phyloP scores from a whole-genome alignment of 2,113 vertebrate genomes.

The Gymnorhina tibicen region DNA sequence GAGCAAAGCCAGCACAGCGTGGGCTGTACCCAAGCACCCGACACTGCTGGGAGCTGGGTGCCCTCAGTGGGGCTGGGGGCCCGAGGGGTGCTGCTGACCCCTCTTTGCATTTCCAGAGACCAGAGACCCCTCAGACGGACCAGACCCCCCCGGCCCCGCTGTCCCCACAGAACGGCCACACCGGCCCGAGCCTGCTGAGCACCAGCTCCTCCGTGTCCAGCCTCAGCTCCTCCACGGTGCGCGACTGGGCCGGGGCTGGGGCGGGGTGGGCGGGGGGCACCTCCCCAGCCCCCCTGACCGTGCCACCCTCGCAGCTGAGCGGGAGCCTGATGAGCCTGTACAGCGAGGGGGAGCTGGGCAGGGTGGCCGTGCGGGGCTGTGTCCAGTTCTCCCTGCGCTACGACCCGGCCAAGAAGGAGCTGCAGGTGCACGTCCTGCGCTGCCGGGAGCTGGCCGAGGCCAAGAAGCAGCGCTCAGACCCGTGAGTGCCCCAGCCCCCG shows the following conservation, averaged over 20 bases:
- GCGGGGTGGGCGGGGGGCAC: background rate
- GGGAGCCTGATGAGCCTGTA: conserved; percentile 92
- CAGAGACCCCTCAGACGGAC: fast-evolving
- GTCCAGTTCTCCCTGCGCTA: conserved; percentile 86
- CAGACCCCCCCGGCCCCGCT: fast-evolving
- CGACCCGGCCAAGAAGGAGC: conserved; percentile 74
- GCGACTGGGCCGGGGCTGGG: fast-evolving
- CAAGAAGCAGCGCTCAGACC: conserved; percentile 84
- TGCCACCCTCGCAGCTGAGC: conserved; percentile 72
- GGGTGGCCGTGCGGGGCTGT: conserved; percentile 82
- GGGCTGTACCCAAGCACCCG: background rate
- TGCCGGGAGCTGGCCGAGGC: conserved; percentile 87
- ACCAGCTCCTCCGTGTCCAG: conserved; percentile 81
- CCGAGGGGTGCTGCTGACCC: background rate
- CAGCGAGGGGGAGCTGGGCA: conserved; percentile 82
- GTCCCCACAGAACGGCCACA: conserved; percentile 20
- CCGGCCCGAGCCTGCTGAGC: conserved; percentile 46
- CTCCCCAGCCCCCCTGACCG: background rate
- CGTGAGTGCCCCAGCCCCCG: conserved; percentile 75
- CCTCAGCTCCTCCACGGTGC: conserved; percentile 79
- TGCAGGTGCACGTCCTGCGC: conserved; percentile 81
- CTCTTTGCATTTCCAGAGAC: background rate
- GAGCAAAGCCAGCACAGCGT: background rate
- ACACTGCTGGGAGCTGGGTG: background rate
- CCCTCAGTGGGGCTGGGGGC: background rate